Base-by-base conservation (phyloP, 1,140 invertebrate genomes). In the Planococcus citri region DNA sequence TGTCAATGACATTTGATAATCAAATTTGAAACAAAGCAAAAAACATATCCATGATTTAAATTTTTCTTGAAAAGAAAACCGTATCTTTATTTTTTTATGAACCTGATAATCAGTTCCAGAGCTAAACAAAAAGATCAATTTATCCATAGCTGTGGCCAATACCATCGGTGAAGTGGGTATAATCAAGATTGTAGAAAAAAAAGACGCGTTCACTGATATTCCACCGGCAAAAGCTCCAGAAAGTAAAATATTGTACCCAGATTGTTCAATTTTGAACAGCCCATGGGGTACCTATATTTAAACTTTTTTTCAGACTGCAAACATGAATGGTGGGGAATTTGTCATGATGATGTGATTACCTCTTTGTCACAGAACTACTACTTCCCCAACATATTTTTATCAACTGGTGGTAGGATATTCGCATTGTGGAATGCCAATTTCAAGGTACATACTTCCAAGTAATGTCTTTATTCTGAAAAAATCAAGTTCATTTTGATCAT, bases 291-390 rank as follows among this genome's bases (percentile, higher is more conserved):
- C n/a, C n/a, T n/a, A 33, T 33, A 33, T 33, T 33, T 6, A 33
- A 33, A 33, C 3, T 33, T 33, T 33, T 33, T 2, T 64, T 24
- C 22, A 64, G 60, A 64, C 9, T 64, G 60, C 24, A 24, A 64
- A 64, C 60, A 64, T 21, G 60, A 64, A 27, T 64, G 60, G 60
- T 64, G 60, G 60, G 60, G 20, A 3, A 64, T 25, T 17, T 64
- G 60, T 25, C 60, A 64, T 21, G 60, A 64, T 17, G 60, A 64
- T 21, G 3, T 17, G 8, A 25, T 64, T 6, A 24, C 60, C 8
- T 64, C 60, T 4, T 25, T 64, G 22, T 64, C 60, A 21, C 60
- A 64, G 22, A 64, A 25, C 60, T 64, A 25, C 20, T 64, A 6
- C 60, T 64, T 64, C 20, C 60, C 60, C 3, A 22, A 25, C 3